These are phyloP conservation scores for Gouania willdenowi DNA, from an alignment of 2,797 vertebrate species.

Conservation along the genomic window DNA sequence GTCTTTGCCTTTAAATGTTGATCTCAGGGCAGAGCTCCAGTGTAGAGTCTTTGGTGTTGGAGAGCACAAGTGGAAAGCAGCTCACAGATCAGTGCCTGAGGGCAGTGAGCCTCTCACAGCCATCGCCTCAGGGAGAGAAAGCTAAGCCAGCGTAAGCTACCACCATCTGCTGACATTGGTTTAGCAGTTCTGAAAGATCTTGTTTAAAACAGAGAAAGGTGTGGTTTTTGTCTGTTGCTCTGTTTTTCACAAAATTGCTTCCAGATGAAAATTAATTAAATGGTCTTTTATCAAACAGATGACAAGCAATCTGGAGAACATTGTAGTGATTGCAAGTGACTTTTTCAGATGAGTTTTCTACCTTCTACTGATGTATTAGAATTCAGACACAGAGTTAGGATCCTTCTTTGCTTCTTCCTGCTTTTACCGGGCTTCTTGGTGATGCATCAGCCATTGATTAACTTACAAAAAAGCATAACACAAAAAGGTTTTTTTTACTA, in stretches of 20 bases:
- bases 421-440: conserved; percentile 3
- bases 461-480: conserved; percentile 2
- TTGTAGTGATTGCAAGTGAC: no score
- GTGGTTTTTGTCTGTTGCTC: conserved; percentile 25
- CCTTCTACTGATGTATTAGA: conserved; percentile 23
- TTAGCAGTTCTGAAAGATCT: conserved; percentile 61
- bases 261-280: conserved; percentile 53
- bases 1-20: conserved; percentile 43
- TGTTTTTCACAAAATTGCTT: conserved; percentile 18
- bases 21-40: conserved; percentile 43
- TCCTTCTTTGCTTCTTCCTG: conserved; percentile 8
- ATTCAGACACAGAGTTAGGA: conserved; percentile 23
- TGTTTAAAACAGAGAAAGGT: conserved; percentile 56
- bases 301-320: background rate
- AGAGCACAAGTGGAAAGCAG: conserved; percentile 48
- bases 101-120: conserved; percentile 62
- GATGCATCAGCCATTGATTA: conserved; percentile 28
- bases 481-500: background rate
- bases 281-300: conserved; percentile 40
- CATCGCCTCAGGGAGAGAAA: conserved; percentile 58
- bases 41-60: conserved; percentile 47
- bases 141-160: conserved; percentile 68
- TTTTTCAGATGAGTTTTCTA: no score
- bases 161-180: conserved; percentile 64
- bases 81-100: conserved; percentile 65